Conservation (phyloP, 2,888 invertebrate species). For the Smittia sp. region DNA sequence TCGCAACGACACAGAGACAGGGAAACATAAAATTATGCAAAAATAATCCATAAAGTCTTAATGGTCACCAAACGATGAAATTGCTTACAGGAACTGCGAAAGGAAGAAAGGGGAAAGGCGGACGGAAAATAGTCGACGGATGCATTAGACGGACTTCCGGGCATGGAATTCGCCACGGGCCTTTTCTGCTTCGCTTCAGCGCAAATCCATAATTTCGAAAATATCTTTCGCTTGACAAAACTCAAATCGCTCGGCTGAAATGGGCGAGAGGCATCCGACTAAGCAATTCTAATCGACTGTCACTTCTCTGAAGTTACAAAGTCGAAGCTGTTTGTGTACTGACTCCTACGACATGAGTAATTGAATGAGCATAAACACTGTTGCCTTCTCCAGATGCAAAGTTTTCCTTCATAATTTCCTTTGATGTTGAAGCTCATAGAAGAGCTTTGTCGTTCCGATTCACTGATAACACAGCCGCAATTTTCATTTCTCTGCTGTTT, state of each 20-base stretch:
- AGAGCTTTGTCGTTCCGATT: too few species aligned
- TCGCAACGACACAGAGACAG: too few species aligned
- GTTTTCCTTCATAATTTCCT: too few species aligned
- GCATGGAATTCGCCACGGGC: conserved; percentile 17
- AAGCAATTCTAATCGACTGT: background rate
- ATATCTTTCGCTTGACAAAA: conserved; percentile 37
- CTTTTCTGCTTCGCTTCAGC: conserved; percentile 31
- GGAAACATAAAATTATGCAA: too few species aligned
- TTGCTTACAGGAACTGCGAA: conserved; percentile 1
- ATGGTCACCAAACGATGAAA: background rate
- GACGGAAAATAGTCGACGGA: conserved; percentile 40
- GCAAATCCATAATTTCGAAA: conserved; percentile 32
- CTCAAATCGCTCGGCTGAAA: conserved; percentile 11
- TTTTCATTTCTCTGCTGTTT: too few species aligned
- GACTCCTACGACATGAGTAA: too few species aligned
- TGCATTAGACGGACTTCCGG: conserved; percentile 41
- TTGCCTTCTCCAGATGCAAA: too few species aligned
- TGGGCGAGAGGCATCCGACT: background rate
- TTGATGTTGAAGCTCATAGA: too few species aligned
- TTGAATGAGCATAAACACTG: too few species aligned
- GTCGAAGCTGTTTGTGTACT: background rate
- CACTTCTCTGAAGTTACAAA: background rate
- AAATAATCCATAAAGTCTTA: background rate
- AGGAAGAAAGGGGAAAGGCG: background rate
- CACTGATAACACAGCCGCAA: too few species aligned